phyloP scores from a whole-genome alignment of 2,113 vertebrate species.

The Pseudolaguvia tuberculata region DNA sequence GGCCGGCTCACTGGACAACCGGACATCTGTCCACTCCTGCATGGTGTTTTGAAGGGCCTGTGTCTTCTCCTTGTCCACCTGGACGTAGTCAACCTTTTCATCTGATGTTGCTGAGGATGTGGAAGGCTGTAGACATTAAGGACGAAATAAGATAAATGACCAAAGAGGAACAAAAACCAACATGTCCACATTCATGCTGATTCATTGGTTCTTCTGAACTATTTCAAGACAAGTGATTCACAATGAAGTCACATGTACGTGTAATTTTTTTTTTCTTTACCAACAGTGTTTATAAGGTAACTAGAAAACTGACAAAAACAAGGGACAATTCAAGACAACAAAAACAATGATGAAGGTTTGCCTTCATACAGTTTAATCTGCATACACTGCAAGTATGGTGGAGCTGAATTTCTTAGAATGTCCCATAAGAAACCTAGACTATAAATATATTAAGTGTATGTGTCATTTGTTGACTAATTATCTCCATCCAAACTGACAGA shows the following conservation, averaged over 20 bases:
- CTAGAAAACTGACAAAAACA: not conserved
- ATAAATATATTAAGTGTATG: not conserved
- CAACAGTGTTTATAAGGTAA: not conserved
- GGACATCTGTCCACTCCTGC: slow-evolving; percentile 98
- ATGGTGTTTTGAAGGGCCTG: slow-evolving; percentile 95
- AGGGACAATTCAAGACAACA: not conserved
- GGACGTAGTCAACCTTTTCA: slow-evolving; percentile 97
- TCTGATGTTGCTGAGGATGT: slow-evolving; percentile 91
- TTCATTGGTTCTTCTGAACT: not conserved
- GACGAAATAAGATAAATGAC: not conserved
- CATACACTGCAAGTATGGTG: not conserved
- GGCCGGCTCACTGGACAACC: slow-evolving; percentile 86
- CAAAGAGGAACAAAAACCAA: not conserved
- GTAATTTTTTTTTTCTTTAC: no score
- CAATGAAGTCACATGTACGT: not conserved
- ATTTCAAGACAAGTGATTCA: not conserved
- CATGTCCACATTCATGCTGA: not conserved
- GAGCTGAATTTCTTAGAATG: not conserved
- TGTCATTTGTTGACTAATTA: not conserved
- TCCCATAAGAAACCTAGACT: not conserved
- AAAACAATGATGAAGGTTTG: not conserved
- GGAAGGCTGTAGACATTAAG: slow-evolving; percentile 75
- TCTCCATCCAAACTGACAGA: not conserved
- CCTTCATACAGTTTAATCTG: not conserved
- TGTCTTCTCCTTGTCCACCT: slow-evolving; percentile 97